Base-by-base conservation (phyloP, 2,888 invertebrate genomes). In the Gymnosoma rotundatum region DNA sequence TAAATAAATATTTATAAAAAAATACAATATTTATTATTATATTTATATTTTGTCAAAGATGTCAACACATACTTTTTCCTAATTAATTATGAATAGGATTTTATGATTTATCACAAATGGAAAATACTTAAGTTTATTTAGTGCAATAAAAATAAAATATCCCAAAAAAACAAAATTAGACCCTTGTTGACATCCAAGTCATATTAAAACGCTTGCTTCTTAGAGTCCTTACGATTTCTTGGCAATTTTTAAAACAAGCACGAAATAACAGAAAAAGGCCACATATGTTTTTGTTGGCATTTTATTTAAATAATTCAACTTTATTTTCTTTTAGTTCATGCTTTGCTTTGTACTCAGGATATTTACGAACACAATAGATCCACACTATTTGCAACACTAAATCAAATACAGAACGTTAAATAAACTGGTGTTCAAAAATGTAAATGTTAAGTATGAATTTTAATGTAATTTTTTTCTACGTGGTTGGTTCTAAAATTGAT, bases 301-400 rank as follows among this genome's bases (percentile, higher is more conserved):
- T 74, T 79, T 74, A 83, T 83, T 83, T 83, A 56, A 78, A 83
- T 83, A 70, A 78, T 73, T 83, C 8, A 56, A 69, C 58, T 74
- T 74, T 78, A 74, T 78, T 67, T 72, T 54, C 76, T 52, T 66
- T 76, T 60, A n/a, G 7, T 25, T 1, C 16, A 32, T 21, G 18
- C 3, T 38, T 36, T 16, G 12, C 52, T 25, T 18, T 21, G 18
- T 54, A 12, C 42, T 50, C 18, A 52, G 0, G 8, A 12, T 1
- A 16, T 36, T 32, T 69, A 20, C 18, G 52, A 32, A 36, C 38
- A 32, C 8, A 54, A 50, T 8, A 60, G 32, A 50, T 61, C 61
- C 36, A 14, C 16, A 67, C 16, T 18, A 61, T 38, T 38, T 45
- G 12, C 14, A 16, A 16, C 45, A 21, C 3, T 21, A 9, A n/a